phyloP scores from a whole-genome alignment of 2,797 vertebrate genomes.

The Lepilemur septentrionalis region DNA sequence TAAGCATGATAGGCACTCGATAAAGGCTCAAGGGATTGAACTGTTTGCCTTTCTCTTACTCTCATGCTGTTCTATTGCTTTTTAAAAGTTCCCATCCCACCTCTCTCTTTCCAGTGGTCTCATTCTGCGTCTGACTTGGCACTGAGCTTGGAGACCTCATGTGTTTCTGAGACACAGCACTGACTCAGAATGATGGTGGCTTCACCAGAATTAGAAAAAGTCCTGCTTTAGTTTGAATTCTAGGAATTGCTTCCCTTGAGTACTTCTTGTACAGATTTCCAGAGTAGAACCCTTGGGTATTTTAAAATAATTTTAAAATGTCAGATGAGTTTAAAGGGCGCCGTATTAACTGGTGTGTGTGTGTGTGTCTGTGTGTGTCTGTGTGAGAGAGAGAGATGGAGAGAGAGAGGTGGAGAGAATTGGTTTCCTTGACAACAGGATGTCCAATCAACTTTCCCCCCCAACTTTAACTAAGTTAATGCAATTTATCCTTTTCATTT shows the following conservation, averaged over 20 bases:
- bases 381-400: not conserved
- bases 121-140: not conserved
- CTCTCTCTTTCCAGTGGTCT: not conserved
- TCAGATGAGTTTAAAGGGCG: conserved; percentile 83
- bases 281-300: conserved; percentile 69
- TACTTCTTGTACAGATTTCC: conserved; percentile 77
- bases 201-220: conserved; percentile 16
- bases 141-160: not conserved
- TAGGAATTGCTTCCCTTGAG: conserved; percentile 54
- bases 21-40: not conserved
- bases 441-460: conserved; percentile 83
- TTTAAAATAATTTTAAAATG: conserved; percentile 78
- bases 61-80: not conserved
- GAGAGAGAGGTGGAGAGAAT: not conserved
- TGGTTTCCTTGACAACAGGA: conserved; percentile 85
- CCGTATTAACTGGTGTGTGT: conserved; percentile 76
- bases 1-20: not conserved
- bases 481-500: conserved; percentile 83
- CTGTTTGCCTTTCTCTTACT: not conserved
- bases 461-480: conserved; percentile 86
- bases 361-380: not conserved
- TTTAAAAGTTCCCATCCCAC: not conserved
- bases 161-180: not conserved
- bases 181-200: not conserved
- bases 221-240: not conserved